Conservation (phyloP, 2,888 invertebrate species). For the Phengaris alcon region DNA sequence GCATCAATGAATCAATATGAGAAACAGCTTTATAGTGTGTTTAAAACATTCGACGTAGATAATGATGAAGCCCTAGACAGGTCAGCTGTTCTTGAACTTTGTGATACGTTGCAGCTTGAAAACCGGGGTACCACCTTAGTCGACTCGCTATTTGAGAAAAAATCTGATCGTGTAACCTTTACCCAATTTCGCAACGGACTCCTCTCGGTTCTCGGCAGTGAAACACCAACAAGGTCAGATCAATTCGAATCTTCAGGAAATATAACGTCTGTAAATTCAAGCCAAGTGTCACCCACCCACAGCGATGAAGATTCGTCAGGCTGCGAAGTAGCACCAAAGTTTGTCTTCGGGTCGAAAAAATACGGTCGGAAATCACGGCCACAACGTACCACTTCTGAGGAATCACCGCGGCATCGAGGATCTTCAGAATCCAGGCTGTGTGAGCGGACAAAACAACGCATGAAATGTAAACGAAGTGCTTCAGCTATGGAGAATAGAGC, state of each 20-base stretch:
- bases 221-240: constrained; percentile 47
- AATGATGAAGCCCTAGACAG: constrained; percentile 84
- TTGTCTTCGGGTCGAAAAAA: constrained; percentile 86
- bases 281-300: constrained; percentile 43
- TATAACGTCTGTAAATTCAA: constrained; percentile 42
- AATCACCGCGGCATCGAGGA: constrained; percentile 50
- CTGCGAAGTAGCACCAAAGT: constrained; percentile 85
- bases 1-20: constrained; percentile 85
- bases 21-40: constrained; percentile 88
- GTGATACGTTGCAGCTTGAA: constrained; percentile 88
- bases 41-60: constrained; percentile 87
- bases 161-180: constrained; percentile 80
- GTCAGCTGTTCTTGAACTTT: constrained; percentile 83
- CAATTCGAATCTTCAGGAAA: constrained; percentile 44
- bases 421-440: constrained; percentile 58
- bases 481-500: constrained; percentile 55
- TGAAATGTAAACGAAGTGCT: constrained; percentile 55
- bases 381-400: constrained; percentile 51
- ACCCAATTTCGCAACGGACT: constrained; percentile 87
- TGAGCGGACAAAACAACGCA: constrained; percentile 49
- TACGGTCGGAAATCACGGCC: constrained; percentile 87
- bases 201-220: constrained; percentile 83
- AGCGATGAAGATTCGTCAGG: constrained; percentile 81
- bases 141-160: constrained; percentile 77
- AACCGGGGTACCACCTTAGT: constrained; percentile 83